Conservation (phyloP, 2,797 vertebrate species). For the Sciaenops ocellatus region DNA sequence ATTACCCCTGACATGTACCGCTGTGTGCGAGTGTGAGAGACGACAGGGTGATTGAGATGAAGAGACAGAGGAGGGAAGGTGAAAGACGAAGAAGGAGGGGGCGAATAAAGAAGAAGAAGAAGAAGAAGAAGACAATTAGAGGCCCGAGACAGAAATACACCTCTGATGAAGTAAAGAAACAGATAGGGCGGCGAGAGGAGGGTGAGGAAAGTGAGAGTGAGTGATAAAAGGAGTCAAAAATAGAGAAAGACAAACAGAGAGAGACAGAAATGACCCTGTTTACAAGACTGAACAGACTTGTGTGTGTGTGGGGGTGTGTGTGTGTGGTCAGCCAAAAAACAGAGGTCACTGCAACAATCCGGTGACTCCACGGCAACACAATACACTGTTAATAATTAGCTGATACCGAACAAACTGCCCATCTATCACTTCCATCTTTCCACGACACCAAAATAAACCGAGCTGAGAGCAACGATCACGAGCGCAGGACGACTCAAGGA, state of each 20-base stretch:
- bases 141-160: slow-evolving; percentile 43
- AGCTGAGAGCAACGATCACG: not conserved
- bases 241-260: not conserved
- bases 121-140: slow-evolving; percentile 45
- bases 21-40: slow-evolving; percentile 53
- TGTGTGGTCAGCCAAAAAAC: slow-evolving; percentile 44
- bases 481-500: slow-evolving; percentile 34
- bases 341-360: slow-evolving; percentile 50
- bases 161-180: slow-evolving; percentile 3
- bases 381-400: slow-evolving; percentile 69
- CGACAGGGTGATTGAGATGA: slow-evolving; percentile 45
- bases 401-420: slow-evolving; percentile 12
- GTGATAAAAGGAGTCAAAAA: slow-evolving; percentile 36
- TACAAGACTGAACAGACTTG: not conserved
- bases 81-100: slow-evolving; percentile 18
- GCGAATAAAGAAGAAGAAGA: slow-evolving; percentile 18
- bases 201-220: slow-evolving; percentile 1
- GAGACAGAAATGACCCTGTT: not conserved
- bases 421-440: slow-evolving; percentile 21
- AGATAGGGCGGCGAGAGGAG: slow-evolving; percentile 23
- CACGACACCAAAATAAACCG: slow-evolving; percentile 3
- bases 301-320: slow-evolving; percentile 32
- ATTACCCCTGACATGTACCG: slow-evolving; percentile 76
- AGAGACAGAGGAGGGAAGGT: slow-evolving; percentile 51
- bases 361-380: slow-evolving; percentile 53